Evolutionary conservation across 2,888 invertebrate species (phyloP).

Genomic region (Apeira syringaria): DNA sequence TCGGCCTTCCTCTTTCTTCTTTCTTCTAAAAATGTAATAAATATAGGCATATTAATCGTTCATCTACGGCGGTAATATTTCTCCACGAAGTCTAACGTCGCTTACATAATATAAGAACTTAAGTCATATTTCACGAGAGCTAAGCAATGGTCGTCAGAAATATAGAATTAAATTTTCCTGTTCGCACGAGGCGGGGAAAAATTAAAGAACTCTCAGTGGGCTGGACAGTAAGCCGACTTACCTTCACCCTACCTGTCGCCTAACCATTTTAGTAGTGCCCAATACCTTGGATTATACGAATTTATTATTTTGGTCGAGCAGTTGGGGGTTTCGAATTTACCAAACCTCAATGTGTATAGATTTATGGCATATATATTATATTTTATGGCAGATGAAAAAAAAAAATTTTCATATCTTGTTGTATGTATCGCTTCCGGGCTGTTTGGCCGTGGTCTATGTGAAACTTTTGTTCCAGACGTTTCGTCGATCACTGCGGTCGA

Average conservation of each 20-base stretch:
- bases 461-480: too few species aligned
- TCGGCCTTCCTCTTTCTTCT: too few species aligned
- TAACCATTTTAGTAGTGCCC: constrained; percentile 47
- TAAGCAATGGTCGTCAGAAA: constrained; percentile 29
- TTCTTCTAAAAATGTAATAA: too few species aligned
- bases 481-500: too few species aligned
- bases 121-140: constrained; percentile 24
- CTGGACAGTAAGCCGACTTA: constrained; percentile 63
- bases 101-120: constrained; percentile 28
- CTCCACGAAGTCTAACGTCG: not conserved
- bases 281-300: constrained; percentile 38
- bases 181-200: constrained; percentile 54
- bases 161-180: constrained; percentile 55
- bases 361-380: too few species aligned
- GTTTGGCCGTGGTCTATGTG: too few species aligned
- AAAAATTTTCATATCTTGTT: too few species aligned
- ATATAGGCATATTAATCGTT: not conserved
- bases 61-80: not conserved
- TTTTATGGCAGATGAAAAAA: too few species aligned
- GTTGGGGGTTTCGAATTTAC: too few species aligned
- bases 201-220: constrained; percentile 54
- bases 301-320: constrained; percentile 35
- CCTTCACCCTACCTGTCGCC: constrained; percentile 49
- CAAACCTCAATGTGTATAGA: too few species aligned
- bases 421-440: too few species aligned